Evolutionary conservation across 1,140 invertebrate species (phyloP), one percentile per base, ranked within the genome.

Genomic region (Drosophila insularis): DNA sequence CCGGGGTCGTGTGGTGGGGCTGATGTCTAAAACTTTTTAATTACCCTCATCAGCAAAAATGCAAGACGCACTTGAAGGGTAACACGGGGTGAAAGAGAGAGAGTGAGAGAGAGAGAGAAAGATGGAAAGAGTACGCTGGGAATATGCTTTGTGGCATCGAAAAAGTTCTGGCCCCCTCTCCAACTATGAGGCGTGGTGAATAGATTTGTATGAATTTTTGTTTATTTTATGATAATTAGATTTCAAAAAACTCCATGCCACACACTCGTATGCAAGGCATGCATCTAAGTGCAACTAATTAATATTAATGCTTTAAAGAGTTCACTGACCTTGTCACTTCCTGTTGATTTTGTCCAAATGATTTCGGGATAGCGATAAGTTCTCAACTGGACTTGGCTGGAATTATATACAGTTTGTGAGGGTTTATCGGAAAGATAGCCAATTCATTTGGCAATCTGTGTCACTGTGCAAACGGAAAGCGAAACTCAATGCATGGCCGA

Each of bases 391-490:
- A 5, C 14, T 21, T 11, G 14, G 40, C 54, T 11, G 19, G 1
- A 14, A 10, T 11, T 19, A 14, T 50, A 3, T 39, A 19, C 23
- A 56, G 27, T 27, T 27, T 27, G 27, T 31, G 21, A 40, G 60
- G 69, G 69, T 77, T 2, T 81, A 77, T 65, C 72, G 58, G n/a
- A 58, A 58, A 69, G 78, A 70, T 78, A 60, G 35, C 63, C 46
- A 54, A 61, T 72, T 68, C 67, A 86, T 87, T 80, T 65, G 82
- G 80, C 84, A 67, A 87, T 78, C 61, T 80, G 82, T 87, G 82
- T 87, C 82, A 86, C 70, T 86, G 81, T 76, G 81, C 81, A 81
- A 82, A 80, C 66, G 63, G 84, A 87, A 87, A 87, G 82, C 82
- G 82, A 86, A 87, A 87, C 66, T 71, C 78, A 63, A 87, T 72